Base-by-base conservation (phyloP, 2,888 invertebrate species). In the Chloroclysta siterata region DNA sequence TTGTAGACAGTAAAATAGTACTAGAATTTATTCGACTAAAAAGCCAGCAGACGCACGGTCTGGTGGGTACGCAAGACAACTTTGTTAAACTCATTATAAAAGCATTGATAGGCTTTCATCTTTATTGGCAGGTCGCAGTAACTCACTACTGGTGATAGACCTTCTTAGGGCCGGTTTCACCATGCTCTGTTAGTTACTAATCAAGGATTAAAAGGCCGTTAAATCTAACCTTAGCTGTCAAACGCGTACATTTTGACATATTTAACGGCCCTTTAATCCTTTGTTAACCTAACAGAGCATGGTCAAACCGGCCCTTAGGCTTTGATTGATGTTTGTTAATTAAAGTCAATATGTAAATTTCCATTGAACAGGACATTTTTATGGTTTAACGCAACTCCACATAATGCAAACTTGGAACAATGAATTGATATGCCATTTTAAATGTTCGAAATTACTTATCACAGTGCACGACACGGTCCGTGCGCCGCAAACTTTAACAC, bases 41-140 rank as follows among this genome's bases (percentile, higher is more conserved):
- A 56, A 52, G 47, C 55, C 10, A 22, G 41, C 65, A 65, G 65
- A 59, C 71, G 10, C 63, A 76, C 72, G 79, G 79, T 78, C 80
- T 79, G 74, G 65, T 70, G 73, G 68, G 15, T 70, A 66, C 63
- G 41, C 48, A 72, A 76, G 72, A 79, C 77, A 76, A 80, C 78
- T 74, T 75, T 75, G 76, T 77, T 78, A 63, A 70, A 68, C 66
- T 74, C 65, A 77, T 79, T 77, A 78, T 56, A 63, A 72, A 69
- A 72, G 72, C 68, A 77, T 71, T 68, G 65, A 68, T 72, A 46
- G 11, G 4, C 11, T 46, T 17, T 17, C 3, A 46, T 46, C 17
- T 15, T 44, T 7, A 15, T 17, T 17, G 36, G 3, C 5, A 7
- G 33, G 5, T 8, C 33, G 33, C 5, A 6, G 33, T 33, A 33